Percentiles rank a stretch among this genome's conserved stretches.
Conservation (phyloP, 2,797 vertebrate species). For the Platalea minor region DNA sequence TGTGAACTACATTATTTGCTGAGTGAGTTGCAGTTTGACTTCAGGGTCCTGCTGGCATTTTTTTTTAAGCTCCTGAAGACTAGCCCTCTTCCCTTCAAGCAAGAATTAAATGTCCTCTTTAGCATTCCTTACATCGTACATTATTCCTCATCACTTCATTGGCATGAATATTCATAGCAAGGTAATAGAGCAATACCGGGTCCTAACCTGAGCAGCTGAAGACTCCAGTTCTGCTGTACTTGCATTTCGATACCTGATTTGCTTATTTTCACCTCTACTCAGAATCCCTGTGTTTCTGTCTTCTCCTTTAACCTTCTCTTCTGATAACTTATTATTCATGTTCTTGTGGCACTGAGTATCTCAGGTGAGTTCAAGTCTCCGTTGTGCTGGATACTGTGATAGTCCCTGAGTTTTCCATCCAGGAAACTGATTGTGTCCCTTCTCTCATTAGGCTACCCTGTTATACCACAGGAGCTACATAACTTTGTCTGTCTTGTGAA, state of each 20-base stretch:
- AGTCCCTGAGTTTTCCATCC: neutral
- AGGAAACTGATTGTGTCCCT: neutral
- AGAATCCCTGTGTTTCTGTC: neutral
- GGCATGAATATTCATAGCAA: neutral
- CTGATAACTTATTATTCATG: neutral
- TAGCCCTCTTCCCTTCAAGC: neutral
- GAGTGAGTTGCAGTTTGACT: neutral
- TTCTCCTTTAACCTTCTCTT: neutral
- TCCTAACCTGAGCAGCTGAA: neutral
- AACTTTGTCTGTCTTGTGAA: neutral
- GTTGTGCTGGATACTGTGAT: neutral
- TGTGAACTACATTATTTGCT: neutral
- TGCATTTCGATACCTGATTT: neutral
- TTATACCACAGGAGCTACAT: neutral
- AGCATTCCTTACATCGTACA: neutral
- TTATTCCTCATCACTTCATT: neutral
- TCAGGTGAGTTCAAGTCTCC: neutral
- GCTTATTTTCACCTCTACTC: neutral
- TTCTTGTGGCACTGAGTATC: neutral
- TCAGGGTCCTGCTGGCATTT: neutral
- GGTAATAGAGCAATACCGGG: neutral
- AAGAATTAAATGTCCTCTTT: neutral
- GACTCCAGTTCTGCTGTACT: neutral
- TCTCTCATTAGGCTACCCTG: neutral
- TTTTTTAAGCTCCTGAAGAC: neutral